Base-by-base conservation (phyloP, 1,140 invertebrate genomes). In the Anoplolepis gracilipes region DNA sequence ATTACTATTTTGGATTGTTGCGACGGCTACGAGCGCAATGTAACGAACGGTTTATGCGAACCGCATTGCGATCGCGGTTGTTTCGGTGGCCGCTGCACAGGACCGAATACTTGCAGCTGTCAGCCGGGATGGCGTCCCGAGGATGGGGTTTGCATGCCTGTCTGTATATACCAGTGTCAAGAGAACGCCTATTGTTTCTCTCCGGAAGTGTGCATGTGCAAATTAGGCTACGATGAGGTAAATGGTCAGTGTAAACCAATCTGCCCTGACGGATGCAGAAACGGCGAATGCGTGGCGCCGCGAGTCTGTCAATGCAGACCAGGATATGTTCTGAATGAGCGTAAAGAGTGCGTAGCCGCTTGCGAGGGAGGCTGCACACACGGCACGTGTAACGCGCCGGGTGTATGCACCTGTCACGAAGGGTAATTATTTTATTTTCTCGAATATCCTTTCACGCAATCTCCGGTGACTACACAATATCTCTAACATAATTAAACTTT, bases 231-330 rank as follows among this genome's bases (percentile, higher is more conserved):
- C 73, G 92, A 93, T n/a, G 90, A 93, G 42, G 28, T 86, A 0
- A 75, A 91, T 19, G 91, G 88, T 0, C 89, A 90, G 6, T 95
- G 94, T 42, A 91, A 69, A 33, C 94, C 94, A 0, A 91, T 93
- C 2, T 95, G 95, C 59, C 92, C 91, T 0, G 89, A 91, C 36
- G 92, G 93, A n/a, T 95, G 95, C 67, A 84, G 57, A 0, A 95
- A 96, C 61, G 96, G 96, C 0, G 92, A 95, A 0, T 96, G 96
- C 85, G 91, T 95, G 25, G 94, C 93, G 0, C 93, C 94, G 2
- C 91, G 93, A 46, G 85, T 93, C 1, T 96, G 97, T 91, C 94
- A 95, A 1, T 97, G 97, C 90, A 96, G 95, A 57, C 92, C 95
- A 16, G 97, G 97, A 1, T 97, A 96, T 92, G 75, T 73, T 22